Evolutionary conservation across 1,140 invertebrate genomes (phyloP), one percentile per base, ranked within the genome.

Genomic region (Ladona fulva): DNA sequence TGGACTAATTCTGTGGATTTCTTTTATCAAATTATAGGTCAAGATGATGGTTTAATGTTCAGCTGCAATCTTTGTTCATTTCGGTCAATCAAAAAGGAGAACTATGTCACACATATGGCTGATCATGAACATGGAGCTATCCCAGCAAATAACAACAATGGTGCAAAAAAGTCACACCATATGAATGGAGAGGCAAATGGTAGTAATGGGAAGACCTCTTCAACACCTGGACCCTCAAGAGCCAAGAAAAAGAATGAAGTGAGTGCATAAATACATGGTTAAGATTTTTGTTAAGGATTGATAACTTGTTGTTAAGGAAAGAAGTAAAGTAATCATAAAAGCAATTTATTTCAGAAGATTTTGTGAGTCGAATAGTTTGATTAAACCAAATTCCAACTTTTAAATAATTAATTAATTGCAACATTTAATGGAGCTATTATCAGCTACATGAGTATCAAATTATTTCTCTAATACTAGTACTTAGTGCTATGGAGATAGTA

Each of bases 21-120:
- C 19, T 66, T 66, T 12, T 6, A 19, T 66, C n/a, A 66, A 66
- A 66, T 66, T 66, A 66, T 22, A 66, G 83, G 83, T 19, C 73
- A 81, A 74, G 80, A 81, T 76, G 82, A 84, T 76, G 85, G 84
- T 19, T 83, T 87, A 0, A 82, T 89, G 78, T 88, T 85, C 80
- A 82, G 81, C 42, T 89, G 88, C 81, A 80, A 83, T n/a, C 74
- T 83, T 37, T 89, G 88, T 79, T 82, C 83, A 1, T 88, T 86
- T 81, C 83, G 83, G 77, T 85, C 87, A 42, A 83, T 89, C 14
- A 87, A 86, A 78, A 84, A 86, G 79, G 82, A 85, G 22, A 85
- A 83, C 66, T 87, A 84, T 74, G 78, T 84, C 12, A 82, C 85
- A 66, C 88, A 89, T 80, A 80, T 86, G 75, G 83, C 84, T 24